Evolutionary conservation across 2,888 invertebrate genomes (phyloP), one percentile per base, ranked within the genome.

Genomic region (Gasteruption jaculator): DNA sequence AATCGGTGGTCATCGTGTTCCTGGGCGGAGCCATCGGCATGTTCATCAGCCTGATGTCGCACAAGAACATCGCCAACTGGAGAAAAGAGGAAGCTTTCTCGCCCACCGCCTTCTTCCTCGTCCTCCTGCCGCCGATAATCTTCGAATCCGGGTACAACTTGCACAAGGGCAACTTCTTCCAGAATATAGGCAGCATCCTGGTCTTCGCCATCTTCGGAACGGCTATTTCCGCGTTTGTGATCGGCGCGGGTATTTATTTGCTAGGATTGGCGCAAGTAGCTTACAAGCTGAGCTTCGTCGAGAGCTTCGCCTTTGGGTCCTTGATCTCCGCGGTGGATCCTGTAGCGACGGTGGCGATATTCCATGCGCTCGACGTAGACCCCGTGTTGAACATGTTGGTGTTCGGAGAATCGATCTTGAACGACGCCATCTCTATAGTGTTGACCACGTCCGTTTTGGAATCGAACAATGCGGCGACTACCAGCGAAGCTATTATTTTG

Each of bases 61-160:
- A 86, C 56, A 81, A 84, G 59, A 90, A 93, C 65, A 85, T 91
- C 56, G 91, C 90, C 27, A 92, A 94, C 68, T 95, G 94, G 94
- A 83, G 91, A 65, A 91, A 93, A 68, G 96, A 96, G 68, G 97
- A 99, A 73, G 92, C 95, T 0, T 95, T 99, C 66, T 94, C 95
- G 5, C 97, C 99, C 0, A 99, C 96, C 14, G 92, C 96, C 15
- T 99, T 99, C 71, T 99, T 99, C 65, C 78, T 99, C 38, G 90
- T 99, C 3, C 78, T 99, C 1, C 73, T 99, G 38, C 99, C 99
- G 7, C 99, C 99, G 1, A 99, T 99, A 41, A 99, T 99, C 58
- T 99, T 99, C 75, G 99, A 99, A 73, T 95, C 95, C 3, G 97
- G 97, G 3, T 99, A 97, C 68, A 99, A 97, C 76, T 78, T 99